Base-by-base conservation (phyloP, 2,113 vertebrate genomes). In the Apistogramma diplotaenia region DNA sequence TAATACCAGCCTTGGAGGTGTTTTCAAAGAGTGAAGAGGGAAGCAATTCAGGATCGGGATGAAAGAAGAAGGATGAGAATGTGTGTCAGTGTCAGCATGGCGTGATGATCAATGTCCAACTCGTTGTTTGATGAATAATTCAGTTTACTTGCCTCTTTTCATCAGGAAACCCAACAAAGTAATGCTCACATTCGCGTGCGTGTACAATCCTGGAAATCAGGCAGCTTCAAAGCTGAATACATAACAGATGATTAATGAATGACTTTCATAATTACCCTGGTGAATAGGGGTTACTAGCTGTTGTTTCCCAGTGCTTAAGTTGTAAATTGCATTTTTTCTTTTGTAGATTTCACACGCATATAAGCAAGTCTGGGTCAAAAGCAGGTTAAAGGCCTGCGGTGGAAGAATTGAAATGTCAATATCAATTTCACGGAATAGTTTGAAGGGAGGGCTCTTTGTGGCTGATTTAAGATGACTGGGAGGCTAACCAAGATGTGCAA, bases 351-450 rank as follows among this genome's bases (percentile, higher is more conserved):
- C 10, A 70, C 12, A 18, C 43, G 31, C 10, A 12, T 18, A 51
- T 70, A 6, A 51, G 65, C 18, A 51, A 31, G 25, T 31, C 18
- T 31, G 43, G 43, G 43, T 70, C 43, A 70, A 70, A 51, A 4
- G 10, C 8, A 55, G 79, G 82, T 78, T 79, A 86, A 82, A 72
- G 56, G 58, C 75, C 81, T 15, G 46, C 19, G 49, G 74, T 74
- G 53, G 27, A 46, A 70, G 71, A 76, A 87, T 87, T 87, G 81
- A 87, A 87, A 81, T 85, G 86, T 83, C 86, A 13, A 78, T 90
- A 79, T 86, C 62, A 67, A 74, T 90, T 86, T 77, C 71, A 72
- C 13, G 19, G 76, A 71, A 43, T 57, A 67, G 61, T 61, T 72
- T 82, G 70, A 72, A 43, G 60, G 73, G 23, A 51, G 62, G 49